Base-by-base conservation (phyloP, 2,797 vertebrate genomes). In the Rhinophrynus dorsalis region DNA sequence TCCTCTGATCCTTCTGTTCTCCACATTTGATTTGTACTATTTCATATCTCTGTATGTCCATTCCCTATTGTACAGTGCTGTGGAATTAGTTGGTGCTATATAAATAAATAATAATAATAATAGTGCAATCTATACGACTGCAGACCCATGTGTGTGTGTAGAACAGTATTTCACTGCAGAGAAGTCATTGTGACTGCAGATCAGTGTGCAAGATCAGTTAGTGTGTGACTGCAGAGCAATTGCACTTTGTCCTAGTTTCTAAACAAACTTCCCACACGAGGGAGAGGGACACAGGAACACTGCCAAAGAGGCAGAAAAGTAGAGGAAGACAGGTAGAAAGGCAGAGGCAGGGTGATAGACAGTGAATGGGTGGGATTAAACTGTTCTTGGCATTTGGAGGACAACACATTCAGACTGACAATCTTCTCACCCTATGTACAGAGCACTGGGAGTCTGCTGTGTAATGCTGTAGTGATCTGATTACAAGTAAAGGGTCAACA, bases 241-340 rank as follows among this genome's bases (percentile, higher is more conserved):
- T 68, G 42, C 56, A 69, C 67, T 69, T 69, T 69, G 67, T 69
- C 37, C 67, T 61, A 45, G 47, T 69, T 69, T 69, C 13, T 45
- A 45, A 54, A 30, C 57, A 51, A 69, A 35, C 67, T 40, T 55
- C 32, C 38, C 61, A 47, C 37, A 18, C 17, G 62, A 15, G 18
- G 6, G 29, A 23, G 21, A 47, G 38, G 13, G 45, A 37, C 15
- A 40, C 10, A 48, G 12, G 7, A n/a, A n/a, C 15, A 23, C 13
- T 24, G 54, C 15, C 42, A 56, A 52, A 30, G 5, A 23, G 24
- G 10, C 45, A 48, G 21, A 26, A 6, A 48, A 15, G 12, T 11
- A 20, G n/a, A 32, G 58, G 9, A 29, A 48, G 18, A 13, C 13
- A 30, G 12, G 8, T 1, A 8, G 38, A n/a, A 24, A 38, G 13